phyloP scores from a whole-genome alignment of 1,140 invertebrate genomes.

The Drosophila tsacasi region DNA sequence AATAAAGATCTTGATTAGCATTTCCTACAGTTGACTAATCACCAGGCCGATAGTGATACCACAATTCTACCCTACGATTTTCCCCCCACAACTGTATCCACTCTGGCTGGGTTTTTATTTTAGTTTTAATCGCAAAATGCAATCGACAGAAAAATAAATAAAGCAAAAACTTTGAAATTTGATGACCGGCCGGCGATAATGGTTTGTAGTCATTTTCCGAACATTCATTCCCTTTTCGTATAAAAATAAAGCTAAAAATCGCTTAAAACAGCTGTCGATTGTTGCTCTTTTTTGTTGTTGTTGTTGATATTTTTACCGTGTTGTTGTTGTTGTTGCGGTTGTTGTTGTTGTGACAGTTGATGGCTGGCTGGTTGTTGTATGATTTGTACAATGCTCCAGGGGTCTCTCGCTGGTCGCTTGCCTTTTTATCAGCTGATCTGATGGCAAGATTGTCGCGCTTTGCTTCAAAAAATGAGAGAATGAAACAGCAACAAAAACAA shows the following conservation, averaged over 20 bases:
- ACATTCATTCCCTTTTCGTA: constrained; percentile 51
- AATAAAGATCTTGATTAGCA: constrained; percentile 25
- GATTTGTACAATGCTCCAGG: constrained; percentile 75
- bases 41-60: constrained; percentile 22
- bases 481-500: constrained; percentile 46
- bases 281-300: constrained; percentile 19
- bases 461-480: constrained; percentile 81
- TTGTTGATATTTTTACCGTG: constrained; percentile 25
- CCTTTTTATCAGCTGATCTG: constrained; percentile 80
- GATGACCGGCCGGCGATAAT: constrained; percentile 69
- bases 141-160: constrained; percentile 45
- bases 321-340: constrained; percentile 44
- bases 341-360: constrained; percentile 19
- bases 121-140: constrained; percentile 60
- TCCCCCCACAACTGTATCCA: constrained; percentile 7
- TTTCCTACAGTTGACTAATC: constrained; percentile 40
- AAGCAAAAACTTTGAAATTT: constrained; percentile 65
- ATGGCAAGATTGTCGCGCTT: constrained; percentile 83
- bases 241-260: constrained; percentile 46
- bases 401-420: constrained; percentile 41
- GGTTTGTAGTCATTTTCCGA: constrained; percentile 77
- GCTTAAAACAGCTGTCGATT: constrained; percentile 68
- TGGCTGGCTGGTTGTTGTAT: constrained; percentile 55
- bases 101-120: constrained; percentile 19
- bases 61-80: neutral